These are phyloP conservation scores for Circaetus gallicus DNA, from an alignment of 2,113 vertebrate species.

Conservation along the genomic window DNA sequence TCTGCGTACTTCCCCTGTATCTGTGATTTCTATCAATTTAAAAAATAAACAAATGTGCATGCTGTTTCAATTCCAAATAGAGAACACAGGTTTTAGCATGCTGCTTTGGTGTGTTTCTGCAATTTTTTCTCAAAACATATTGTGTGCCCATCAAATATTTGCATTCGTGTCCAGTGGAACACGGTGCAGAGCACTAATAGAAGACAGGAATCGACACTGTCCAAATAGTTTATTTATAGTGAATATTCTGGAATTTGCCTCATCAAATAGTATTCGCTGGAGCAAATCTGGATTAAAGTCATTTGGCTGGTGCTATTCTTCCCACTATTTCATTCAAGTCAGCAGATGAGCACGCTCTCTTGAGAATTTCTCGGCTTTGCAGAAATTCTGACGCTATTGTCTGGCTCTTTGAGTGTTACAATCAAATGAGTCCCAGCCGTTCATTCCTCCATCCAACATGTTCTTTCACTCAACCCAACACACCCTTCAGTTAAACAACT, in stretches of 20 bases:
- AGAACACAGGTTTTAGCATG: not conserved
- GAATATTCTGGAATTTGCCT: not conserved
- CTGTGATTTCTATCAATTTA: not conserved
- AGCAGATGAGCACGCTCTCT: slow-evolving; percentile 13
- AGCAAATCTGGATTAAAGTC: not conserved
- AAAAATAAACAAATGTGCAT: not conserved
- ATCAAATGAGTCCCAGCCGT: not conserved
- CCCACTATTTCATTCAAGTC: slow-evolving; percentile 25
- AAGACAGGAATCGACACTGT: not conserved
- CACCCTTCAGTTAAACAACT: not conserved
- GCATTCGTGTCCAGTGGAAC: not conserved
- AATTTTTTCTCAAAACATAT: not conserved
- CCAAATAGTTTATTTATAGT: not conserved
- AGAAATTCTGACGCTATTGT: slow-evolving; percentile 39
- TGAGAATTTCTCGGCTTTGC: not conserved
- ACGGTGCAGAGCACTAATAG: not conserved
- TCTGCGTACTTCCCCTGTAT: not conserved
- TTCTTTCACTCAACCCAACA: not conserved
- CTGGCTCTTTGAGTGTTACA: not conserved
- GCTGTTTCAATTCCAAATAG: not conserved
- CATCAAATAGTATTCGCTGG: not conserved
- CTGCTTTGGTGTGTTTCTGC: not conserved
- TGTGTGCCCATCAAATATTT: not conserved
- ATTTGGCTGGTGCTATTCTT: slow-evolving; percentile 5
- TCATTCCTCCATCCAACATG: not conserved